Evolutionary conservation across 2,888 invertebrate genomes (phyloP), one percentile per base, ranked within the genome.

Genomic region (Coremacera marginata): DNA sequence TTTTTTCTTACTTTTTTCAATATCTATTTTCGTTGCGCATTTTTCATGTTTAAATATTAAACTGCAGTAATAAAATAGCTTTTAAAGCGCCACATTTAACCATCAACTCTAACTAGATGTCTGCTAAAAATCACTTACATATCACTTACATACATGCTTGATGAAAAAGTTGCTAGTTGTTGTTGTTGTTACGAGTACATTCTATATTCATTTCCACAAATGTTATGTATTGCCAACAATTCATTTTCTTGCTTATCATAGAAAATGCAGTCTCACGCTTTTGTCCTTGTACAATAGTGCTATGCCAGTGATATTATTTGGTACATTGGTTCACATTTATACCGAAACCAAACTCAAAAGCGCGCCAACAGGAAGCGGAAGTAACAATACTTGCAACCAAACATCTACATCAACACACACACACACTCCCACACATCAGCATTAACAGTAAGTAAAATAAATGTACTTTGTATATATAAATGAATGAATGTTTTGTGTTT

Each of bases 171-270:
- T 44, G 44, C 11, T 44, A 44, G 11, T 44, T 14, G 44, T 44
- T 11, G 11, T 44, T 44, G 44, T 44, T 11, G 11, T 44, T 44
- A 11, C 44, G 1, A 44, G 44, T 44, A 11, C 44, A 44, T 44
- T 62, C 19, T 31, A 63, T 51, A 16, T 51, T 27, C 68, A 68
- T 68, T 68, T 68, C 22, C 68, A 68, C 49, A 44, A 51, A 68
- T 44, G 51, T 72, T 60, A 31, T 57, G 62, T 57, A 60, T 57
- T 44, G 44, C 44, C 71, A 72, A 27, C 71, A 72, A 72, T 72
- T 72, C 60, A 72, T 72, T 60, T 72, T 31, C 22, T 49, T 72
- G 71, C 60, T 72, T 72, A 72, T 72, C 71, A 60, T 22, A 72
- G 22, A 49, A 72, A 57, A 44, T 60, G 71, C 71, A 72, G 60